Base-by-base conservation (phyloP, 2,888 invertebrate genomes). In the Nasonia oneida region DNA sequence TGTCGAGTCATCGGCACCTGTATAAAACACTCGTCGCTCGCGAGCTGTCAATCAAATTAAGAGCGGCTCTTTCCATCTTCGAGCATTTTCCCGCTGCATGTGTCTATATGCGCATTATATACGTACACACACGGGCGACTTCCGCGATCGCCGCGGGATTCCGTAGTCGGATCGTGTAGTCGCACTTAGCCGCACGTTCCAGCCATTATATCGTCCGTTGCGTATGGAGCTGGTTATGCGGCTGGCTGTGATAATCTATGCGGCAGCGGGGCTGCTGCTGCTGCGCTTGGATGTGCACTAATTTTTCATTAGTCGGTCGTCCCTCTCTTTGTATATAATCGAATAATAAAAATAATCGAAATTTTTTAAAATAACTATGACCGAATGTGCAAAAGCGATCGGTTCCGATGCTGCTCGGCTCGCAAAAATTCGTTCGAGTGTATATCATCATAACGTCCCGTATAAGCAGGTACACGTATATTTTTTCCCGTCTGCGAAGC, bases 41-140 rank as follows among this genome's bases (percentile, higher is more conserved):
- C 23, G 23, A 23, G 23, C 23, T 23, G 23, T 87, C 87, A 88
- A 89, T 88, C 86, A 84, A 76, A 86, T 89, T 88, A 88, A 79
- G 84, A 74, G 61, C 78, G 57, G 39, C 75, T 37, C 53, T 42
- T 81, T 47, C 80, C 37, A 71, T 71, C 77, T 75, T 81, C 81
- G 53, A n/a, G 23, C 37, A 1, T 23, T 78, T 77, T 78, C 80
- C 42, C 74, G 23, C 23, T 78, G 14, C 12, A 3, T 47, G 47
- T 33, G 10, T 18, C 64, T 23, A 10, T 12, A 12, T 37, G 15
- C 29, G 29, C 29, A 0, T 47, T 42, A 29, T 18, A 23, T 61
- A 23, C 10, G 61, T 61, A 23, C 2, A 6, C 23, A 8, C 8
- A 2, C 8, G 0, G 42, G 15, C 50, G 12, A 57, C 78, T 83